phyloP scores from a whole-genome alignment of 1,140 invertebrate genomes.

The Idris sp. region DNA sequence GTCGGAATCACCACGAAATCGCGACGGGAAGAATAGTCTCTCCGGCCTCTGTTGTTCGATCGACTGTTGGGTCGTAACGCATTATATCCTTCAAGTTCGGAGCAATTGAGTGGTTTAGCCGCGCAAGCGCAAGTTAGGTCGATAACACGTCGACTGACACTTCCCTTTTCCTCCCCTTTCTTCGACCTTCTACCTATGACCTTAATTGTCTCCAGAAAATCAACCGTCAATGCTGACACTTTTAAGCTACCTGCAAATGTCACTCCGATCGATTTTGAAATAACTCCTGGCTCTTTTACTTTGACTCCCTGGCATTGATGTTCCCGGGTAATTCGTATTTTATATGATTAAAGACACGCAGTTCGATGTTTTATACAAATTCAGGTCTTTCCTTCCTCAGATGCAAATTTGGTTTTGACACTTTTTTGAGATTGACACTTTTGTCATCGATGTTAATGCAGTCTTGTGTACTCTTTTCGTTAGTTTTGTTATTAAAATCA shows the following conservation, averaged over 20 bases:
- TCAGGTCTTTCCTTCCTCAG: too few species aligned
- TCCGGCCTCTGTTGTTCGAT: slow-evolving; percentile 55
- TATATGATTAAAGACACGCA: too few species aligned
- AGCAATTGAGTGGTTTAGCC: slow-evolving; percentile 66
- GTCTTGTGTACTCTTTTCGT: slow-evolving; percentile 37
- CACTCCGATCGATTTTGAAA: slow-evolving; percentile 5
- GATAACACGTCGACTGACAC: slow-evolving; percentile 61
- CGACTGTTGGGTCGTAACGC: slow-evolving; percentile 57
- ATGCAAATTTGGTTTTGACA: too few species aligned
- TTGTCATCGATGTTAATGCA: too few species aligned
- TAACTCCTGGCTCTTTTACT: slow-evolving; percentile 4
- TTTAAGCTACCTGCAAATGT: slow-evolving; percentile 22
- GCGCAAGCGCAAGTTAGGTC: slow-evolving; percentile 73
- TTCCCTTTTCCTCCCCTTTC: slow-evolving; percentile 28
- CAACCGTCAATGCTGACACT: slow-evolving; percentile 14
- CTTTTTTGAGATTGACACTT: too few species aligned
- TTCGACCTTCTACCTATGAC: slow-evolving; percentile 35
- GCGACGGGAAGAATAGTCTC: too few species aligned
- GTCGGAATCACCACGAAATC: slow-evolving; percentile 74
- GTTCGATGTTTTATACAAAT: too few species aligned
- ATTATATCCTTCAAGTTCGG: slow-evolving; percentile 51
- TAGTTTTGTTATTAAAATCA: too few species aligned
- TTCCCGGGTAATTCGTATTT: too few species aligned
- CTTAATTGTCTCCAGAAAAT: slow-evolving; percentile 48
- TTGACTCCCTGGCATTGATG: slow-evolving; percentile 64